These are phyloP conservation scores for Sander vitreus DNA, from an alignment of 2,113 vertebrate species.

Conservation along the genomic window DNA sequence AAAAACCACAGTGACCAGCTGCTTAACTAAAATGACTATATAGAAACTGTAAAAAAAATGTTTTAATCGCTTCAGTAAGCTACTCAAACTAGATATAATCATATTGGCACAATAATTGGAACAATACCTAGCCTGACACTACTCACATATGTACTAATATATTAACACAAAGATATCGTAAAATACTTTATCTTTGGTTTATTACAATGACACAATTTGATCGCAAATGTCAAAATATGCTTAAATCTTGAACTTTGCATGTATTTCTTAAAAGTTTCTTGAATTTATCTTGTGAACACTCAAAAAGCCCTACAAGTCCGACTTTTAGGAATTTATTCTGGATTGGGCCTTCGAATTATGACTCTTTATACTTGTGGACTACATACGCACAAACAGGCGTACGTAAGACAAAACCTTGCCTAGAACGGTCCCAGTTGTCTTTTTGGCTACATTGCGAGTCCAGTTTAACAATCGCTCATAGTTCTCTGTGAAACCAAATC, in stretches of 20 bases:
- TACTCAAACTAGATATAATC: not conserved
- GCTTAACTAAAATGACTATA: too few species aligned
- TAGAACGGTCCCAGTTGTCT: slow-evolving; percentile 58
- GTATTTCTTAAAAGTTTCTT: not conserved
- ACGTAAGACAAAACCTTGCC: not conserved
- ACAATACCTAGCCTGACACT: not conserved
- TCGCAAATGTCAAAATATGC: not conserved
- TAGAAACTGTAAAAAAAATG: too few species aligned
- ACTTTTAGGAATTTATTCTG: not conserved
- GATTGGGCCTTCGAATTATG: slow-evolving; percentile 3
- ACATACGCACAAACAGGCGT: slow-evolving; percentile 21
- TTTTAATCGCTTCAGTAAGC: not conserved
- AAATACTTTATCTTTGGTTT: not conserved
- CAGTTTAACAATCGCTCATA: slow-evolving; percentile 70
- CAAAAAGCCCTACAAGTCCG: not conserved
- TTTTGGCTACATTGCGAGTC: slow-evolving; percentile 57
- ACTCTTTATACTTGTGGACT: slow-evolving; percentile 5
- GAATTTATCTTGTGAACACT: not conserved
- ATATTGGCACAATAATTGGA: not conserved
- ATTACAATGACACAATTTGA: not conserved
- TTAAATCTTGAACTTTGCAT: not conserved
- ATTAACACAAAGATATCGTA: not conserved
- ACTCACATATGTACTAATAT: not conserved
- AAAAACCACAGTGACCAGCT: too few species aligned
- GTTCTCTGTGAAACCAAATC: slow-evolving; percentile 62